Evolutionary conservation across 2,113 vertebrate genomes (phyloP).

Genomic region (Arothron firmamentum): DNA sequence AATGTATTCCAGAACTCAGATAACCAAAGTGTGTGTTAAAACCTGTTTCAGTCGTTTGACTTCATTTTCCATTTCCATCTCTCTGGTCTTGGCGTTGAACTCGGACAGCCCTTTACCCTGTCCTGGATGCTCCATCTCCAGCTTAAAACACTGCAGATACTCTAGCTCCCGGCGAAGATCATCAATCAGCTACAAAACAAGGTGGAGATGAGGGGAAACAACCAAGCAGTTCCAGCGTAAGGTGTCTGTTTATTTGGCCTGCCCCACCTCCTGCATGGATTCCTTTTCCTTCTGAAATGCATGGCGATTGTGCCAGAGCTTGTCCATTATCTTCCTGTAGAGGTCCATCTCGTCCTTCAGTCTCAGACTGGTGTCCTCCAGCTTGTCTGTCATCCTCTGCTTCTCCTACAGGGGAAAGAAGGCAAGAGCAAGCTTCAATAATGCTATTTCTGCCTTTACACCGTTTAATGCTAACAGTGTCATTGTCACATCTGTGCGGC

Average conservation of each 20-base stretch:
- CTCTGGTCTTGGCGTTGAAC: conserved; percentile 83
- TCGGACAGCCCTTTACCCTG: conserved; percentile 79
- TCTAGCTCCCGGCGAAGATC: conserved; percentile 91
- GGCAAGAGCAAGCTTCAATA: neutral
- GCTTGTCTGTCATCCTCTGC: conserved; percentile 88
- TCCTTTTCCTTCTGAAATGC: conserved; percentile 95
- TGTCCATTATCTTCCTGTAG: conserved; percentile 95
- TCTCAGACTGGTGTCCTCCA: conserved; percentile 91
- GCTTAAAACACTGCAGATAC: conserved; percentile 89
- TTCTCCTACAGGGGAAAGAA: conserved; percentile 78
- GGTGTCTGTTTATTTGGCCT: neutral
- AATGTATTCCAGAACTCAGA: no score
- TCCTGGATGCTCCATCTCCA: conserved; percentile 88
- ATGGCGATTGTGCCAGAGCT: conserved; percentile 88
- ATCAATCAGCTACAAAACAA: conserved; percentile 85
- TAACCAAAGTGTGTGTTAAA: neutral
- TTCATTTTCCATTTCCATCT: conserved; percentile 93
- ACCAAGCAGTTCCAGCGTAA: neutral
- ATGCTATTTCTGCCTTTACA: neutral
- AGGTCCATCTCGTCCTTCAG: conserved; percentile 96
- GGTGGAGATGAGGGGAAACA: neutral
- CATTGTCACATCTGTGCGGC: neutral
- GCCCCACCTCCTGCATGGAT: conserved; percentile 88
- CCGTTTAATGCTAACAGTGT: neutral
- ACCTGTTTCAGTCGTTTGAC: conserved; percentile 93